phyloP scores from a whole-genome alignment of 2,797 vertebrate genomes.

The Melanogrammus aeglefinus region DNA sequence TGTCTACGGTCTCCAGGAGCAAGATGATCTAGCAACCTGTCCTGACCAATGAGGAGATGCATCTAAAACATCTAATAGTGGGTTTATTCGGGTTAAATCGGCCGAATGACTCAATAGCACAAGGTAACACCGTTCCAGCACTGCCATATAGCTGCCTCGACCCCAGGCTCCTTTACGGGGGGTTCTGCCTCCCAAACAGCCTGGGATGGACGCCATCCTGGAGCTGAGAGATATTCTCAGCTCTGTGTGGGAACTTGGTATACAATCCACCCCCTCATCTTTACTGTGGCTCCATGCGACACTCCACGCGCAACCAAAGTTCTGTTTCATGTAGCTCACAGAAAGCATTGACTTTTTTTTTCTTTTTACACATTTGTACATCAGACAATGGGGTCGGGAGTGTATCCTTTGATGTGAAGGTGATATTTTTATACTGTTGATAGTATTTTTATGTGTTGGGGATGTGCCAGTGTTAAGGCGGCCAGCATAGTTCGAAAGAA shows the following conservation, averaged over 20 bases:
- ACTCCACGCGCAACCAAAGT: not conserved
- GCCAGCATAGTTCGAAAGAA: too few relatives aligned
- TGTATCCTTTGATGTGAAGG: not conserved
- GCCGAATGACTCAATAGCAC: not conserved
- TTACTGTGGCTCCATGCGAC: not conserved
- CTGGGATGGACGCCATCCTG: not conserved
- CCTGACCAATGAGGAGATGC: too few relatives aligned
- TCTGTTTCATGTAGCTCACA: not conserved
- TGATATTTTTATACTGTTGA: not conserved
- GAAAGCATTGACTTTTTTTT: not conserved
- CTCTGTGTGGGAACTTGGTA: not conserved
- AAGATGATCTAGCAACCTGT: too few relatives aligned
- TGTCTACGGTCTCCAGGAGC: too few relatives aligned
- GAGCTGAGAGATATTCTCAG: not conserved
- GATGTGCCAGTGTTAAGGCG: too few relatives aligned
- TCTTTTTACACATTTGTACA: too few relatives aligned
- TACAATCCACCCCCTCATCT: not conserved
- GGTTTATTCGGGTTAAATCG: not conserved
- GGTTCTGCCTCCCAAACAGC: not conserved
- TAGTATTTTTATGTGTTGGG: not conserved
- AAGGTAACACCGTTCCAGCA: not conserved
- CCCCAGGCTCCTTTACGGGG: not conserved
- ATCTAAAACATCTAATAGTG: not conserved
- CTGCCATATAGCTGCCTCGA: not conserved
- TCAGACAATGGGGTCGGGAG: not conserved